Evolutionary conservation across 2,113 vertebrate genomes (phyloP).

Genomic region (Oophaga pumilio): DNA sequence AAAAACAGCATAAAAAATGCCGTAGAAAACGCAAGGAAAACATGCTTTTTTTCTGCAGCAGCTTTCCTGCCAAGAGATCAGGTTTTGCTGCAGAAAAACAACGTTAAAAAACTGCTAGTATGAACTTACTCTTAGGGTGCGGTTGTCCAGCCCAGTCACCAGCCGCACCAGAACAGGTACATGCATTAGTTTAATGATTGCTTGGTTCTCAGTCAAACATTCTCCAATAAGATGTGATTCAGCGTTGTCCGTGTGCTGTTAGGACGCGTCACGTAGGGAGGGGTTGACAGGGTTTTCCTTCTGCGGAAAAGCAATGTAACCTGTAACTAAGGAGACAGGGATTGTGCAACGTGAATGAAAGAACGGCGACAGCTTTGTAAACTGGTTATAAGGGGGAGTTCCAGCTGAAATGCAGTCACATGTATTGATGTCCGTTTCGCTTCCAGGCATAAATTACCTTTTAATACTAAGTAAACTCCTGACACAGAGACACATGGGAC

Average conservation of each 20-base stretch:
- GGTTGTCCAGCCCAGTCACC: too few species aligned
- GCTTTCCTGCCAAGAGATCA: too few species aligned
- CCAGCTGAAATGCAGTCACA: background rate
- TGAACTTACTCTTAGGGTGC: too few species aligned
- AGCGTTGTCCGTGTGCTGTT: background rate
- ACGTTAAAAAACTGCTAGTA: too few species aligned
- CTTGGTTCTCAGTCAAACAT: background rate
- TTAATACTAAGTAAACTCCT: background rate
- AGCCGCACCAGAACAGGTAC: too few species aligned
- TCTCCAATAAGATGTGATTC: background rate
- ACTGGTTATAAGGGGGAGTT: background rate
- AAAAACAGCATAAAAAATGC: too few species aligned
- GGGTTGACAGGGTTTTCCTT: background rate
- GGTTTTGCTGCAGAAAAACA: too few species aligned
- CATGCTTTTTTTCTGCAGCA: too few species aligned
- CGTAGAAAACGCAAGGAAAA: too few species aligned
- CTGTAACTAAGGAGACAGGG: slow-evolving; percentile 18
- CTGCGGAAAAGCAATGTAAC: background rate
- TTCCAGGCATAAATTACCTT: background rate
- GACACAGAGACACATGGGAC: background rate
- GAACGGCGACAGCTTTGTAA: background rate
- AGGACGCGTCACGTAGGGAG: background rate
- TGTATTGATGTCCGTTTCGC: background rate
- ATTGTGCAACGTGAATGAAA: background rate
- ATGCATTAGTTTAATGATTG: background rate